A percentile compares a stretch with the other conserved stretches of the same genome.
phyloP scores from a whole-genome alignment of 1,140 invertebrate genomes.

The Andricus grossulariae region DNA sequence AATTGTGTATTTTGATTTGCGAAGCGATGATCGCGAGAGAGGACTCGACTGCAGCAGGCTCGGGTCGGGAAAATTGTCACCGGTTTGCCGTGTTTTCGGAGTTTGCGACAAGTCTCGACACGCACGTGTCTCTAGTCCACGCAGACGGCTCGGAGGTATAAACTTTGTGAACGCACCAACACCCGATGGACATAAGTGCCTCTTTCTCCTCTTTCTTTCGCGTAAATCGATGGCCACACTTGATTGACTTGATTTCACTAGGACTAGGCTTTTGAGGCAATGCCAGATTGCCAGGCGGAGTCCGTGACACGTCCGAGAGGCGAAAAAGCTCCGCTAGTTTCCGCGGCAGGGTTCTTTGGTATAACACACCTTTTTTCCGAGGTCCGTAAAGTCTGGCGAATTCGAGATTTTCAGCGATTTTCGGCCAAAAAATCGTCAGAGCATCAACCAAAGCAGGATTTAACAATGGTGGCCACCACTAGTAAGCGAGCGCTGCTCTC shows the following conservation, averaged over 20 bases:
- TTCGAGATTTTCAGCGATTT: conserved; percentile 56
- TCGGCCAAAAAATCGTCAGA: conserved; percentile 61
- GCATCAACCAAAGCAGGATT: conserved; percentile 72
- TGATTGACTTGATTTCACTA: conserved; percentile 60
- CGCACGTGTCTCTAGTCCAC: conserved; percentile 30
- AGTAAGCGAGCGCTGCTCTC: conserved; percentile 64
- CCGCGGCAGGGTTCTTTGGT: conserved; percentile 2
- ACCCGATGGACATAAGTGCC: conserved; percentile 55
- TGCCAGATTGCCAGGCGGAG: conserved; percentile 33
- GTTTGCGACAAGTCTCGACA: neutral
- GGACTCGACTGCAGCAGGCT: neutral
- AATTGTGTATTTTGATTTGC: conserved; percentile 14
- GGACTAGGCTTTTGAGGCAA: conserved; percentile 37
- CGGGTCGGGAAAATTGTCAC: conserved; percentile 6
- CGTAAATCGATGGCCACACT: conserved; percentile 61
- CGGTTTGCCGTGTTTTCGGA: conserved; percentile 19
- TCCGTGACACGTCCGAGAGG: conserved; percentile 10
- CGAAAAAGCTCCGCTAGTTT: neutral
- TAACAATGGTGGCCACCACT: conserved; percentile 72
- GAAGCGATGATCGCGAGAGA: conserved; percentile 20
- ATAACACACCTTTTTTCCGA: conserved; percentile 61
- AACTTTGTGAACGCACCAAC: conserved; percentile 42
- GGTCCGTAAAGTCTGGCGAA: conserved; percentile 59
- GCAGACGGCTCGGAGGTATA: conserved; percentile 1
- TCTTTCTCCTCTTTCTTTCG: conserved; percentile 62